Evolutionary conservation across 2,888 invertebrate species (phyloP), one percentile per base, ranked within the genome.

Genomic region (Drosophila diplacantha): DNA sequence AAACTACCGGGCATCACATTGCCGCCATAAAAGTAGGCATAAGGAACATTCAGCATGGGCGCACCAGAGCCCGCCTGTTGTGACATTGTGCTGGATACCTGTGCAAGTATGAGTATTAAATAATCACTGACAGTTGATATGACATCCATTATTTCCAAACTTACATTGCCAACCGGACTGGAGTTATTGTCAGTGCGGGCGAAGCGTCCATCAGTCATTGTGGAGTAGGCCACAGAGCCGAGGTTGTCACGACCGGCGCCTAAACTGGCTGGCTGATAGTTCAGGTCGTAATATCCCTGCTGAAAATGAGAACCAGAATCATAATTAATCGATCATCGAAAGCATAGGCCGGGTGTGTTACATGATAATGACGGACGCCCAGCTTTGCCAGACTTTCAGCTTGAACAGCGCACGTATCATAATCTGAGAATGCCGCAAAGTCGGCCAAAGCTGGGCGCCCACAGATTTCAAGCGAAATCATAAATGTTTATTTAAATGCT

Each of bases 121-220:
- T 29, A 43, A 2, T 4, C 12, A 14, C 7, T 20, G 1, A 6
- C 3, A 3, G 12, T 38, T 38, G 7, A 12, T 18, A 11, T 9
- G 2, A 8, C 5, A 8, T 24, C 5, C 3, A 3, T 31, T 47
- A 18, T 3, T n/a, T 29, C 6, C 8, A n/a, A 11, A 73, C 86
- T 83, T 73, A 88, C 88, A 84, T 88, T 88, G 75, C 88, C 88
- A 80, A 89, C 89, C 46, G 94, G 94, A 72, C 94, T 94, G 79
- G 94, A 93, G 87, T 94, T 94, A 89, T 93, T 94, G 88, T 94
- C 94, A 75, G 93, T 91, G 85, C 93, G 90, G 68, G 93, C 89
- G 87, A 92, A 93, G 83, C 93, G 90, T 65, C 91, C 92, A 87
- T 93, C 93, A 82, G 91, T 91, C 90, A 93, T 91, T 85, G 90